These are phyloP conservation scores for Cheilosia impressa DNA, from an alignment of 2,888 invertebrate genomes.

Conservation along the genomic window DNA sequence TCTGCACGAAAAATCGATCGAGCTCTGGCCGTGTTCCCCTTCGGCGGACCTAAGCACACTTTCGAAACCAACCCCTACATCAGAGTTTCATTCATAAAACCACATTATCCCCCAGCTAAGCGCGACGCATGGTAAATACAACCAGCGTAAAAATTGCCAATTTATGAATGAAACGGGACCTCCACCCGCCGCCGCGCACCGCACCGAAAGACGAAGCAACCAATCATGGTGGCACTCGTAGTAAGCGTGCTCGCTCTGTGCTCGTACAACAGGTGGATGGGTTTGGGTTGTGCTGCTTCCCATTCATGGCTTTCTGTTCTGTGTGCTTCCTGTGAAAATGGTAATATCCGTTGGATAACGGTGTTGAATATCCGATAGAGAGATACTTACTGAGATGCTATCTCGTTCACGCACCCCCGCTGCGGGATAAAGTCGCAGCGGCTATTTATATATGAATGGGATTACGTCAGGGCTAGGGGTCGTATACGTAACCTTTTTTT, in stretches of 20 bases:
- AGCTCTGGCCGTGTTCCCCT: slow-evolving; percentile 45
- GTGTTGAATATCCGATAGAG: slow-evolving; percentile 2
- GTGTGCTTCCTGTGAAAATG: slow-evolving; percentile 39
- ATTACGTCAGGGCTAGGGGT: slow-evolving; percentile 59
- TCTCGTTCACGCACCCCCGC: slow-evolving; percentile 4
- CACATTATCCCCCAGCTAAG: not conserved
- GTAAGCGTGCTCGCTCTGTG: slow-evolving; percentile 13
- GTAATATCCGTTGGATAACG: slow-evolving; percentile 13
- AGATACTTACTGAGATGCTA: slow-evolving; percentile 9
- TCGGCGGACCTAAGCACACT: not conserved
- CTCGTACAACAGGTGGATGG: slow-evolving; percentile 62
- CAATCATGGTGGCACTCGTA: not conserved
- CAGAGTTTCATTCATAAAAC: slow-evolving; percentile 40
- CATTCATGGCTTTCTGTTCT: not conserved
- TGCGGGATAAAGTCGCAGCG: not conserved
- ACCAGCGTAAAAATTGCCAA: slow-evolving; percentile 63
- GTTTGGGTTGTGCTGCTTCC: slow-evolving; percentile 6
- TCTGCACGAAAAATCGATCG: slow-evolving; percentile 70
- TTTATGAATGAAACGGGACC: slow-evolving; percentile 66
- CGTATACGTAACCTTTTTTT: slow-evolving; percentile 45
- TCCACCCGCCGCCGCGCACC: slow-evolving; percentile 4
- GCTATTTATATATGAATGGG: slow-evolving; percentile 58
- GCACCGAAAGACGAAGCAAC: not conserved
- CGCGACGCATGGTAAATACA: not conserved
- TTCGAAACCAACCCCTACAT: slow-evolving; percentile 52